phyloP scores from a whole-genome alignment of 92 coral and sea anemone genomes.

The Ricordea florida region DNA sequence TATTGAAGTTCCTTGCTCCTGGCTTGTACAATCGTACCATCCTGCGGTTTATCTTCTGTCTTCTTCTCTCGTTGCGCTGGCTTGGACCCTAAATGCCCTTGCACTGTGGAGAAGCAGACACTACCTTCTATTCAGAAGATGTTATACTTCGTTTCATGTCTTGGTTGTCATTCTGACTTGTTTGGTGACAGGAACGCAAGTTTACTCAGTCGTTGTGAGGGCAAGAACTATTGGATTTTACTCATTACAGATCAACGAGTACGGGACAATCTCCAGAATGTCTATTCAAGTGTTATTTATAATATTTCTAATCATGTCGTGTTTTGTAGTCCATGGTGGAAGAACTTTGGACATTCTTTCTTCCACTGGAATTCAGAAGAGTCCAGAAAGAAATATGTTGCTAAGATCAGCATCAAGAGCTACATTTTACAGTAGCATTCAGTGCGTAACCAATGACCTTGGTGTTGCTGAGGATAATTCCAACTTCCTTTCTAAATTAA shows the following conservation, averaged over 20 bases:
- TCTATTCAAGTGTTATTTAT: slow-evolving; percentile 55
- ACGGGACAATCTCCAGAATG: slow-evolving; percentile 68
- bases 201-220: slow-evolving; percentile 59
- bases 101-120: slow-evolving; percentile 74
- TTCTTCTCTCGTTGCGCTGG: slow-evolving; percentile 50
- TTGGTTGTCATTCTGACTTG: slow-evolving; percentile 35
- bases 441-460: slow-evolving; percentile 68
- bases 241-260: slow-evolving; percentile 49
- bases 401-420: slow-evolving; percentile 63
- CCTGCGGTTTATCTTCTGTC: slow-evolving; percentile 68
- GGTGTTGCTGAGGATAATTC: slow-evolving; percentile 83
- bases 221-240: background rate
- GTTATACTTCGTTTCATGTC: slow-evolving; percentile 53
- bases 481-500: slow-evolving; percentile 72
- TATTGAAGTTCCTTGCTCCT: slow-evolving; percentile 53
- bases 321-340: background rate
- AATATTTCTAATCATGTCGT: slow-evolving; percentile 45
- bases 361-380: slow-evolving; percentile 61
- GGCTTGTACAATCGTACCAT: slow-evolving; percentile 23
- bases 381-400: slow-evolving; percentile 62
- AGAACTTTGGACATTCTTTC: background rate
- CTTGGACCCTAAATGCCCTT: slow-evolving; percentile 74
- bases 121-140: slow-evolving; percentile 32
- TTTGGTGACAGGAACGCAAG: slow-evolving; percentile 45
- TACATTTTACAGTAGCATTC: slow-evolving; percentile 89